Evolutionary conservation across 2,797 vertebrate genomes (phyloP).

Genomic region (Eurystomus glaucurus): DNA sequence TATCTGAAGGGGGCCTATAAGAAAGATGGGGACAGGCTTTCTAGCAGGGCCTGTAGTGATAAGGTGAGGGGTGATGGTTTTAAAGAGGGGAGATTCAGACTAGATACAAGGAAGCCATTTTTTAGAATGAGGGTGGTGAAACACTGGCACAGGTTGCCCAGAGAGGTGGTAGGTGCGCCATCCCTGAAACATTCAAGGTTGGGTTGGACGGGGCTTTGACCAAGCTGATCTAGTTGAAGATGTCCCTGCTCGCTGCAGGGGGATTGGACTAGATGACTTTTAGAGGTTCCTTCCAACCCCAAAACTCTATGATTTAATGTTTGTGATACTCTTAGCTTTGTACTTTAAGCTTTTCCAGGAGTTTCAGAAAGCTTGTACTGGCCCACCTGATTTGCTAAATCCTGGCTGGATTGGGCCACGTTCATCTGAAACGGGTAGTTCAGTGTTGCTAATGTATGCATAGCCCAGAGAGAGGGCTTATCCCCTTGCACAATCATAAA

Average conservation of each 20-base stretch:
- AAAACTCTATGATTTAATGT: not conserved
- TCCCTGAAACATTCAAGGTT: not conserved
- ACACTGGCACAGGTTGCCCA: not conserved
- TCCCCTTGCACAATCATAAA: not conserved
- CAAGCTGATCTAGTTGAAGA: not conserved
- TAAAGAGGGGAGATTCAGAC: not conserved
- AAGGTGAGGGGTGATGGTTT: not conserved
- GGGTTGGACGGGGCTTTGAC: not conserved
- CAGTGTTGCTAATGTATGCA: not conserved
- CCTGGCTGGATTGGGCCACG: not conserved
- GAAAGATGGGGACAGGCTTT: not conserved
- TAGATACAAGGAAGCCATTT: not conserved
- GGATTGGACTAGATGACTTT: not conserved
- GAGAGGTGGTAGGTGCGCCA: not conserved
- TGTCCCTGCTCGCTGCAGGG: not conserved
- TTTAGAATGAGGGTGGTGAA: not conserved
- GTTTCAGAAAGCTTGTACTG: not conserved
- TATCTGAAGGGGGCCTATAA: not conserved
- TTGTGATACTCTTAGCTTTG: not conserved
- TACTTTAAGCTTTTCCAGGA: not conserved
- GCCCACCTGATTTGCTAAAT: not conserved
- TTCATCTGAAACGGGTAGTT: constrained; percentile 10
- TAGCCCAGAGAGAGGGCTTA: not conserved
- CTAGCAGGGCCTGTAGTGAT: not conserved
- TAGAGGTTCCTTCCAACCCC: not conserved